Conservation (phyloP, 2,797 vertebrate genomes). For the Cossypha heuglini region DNA sequence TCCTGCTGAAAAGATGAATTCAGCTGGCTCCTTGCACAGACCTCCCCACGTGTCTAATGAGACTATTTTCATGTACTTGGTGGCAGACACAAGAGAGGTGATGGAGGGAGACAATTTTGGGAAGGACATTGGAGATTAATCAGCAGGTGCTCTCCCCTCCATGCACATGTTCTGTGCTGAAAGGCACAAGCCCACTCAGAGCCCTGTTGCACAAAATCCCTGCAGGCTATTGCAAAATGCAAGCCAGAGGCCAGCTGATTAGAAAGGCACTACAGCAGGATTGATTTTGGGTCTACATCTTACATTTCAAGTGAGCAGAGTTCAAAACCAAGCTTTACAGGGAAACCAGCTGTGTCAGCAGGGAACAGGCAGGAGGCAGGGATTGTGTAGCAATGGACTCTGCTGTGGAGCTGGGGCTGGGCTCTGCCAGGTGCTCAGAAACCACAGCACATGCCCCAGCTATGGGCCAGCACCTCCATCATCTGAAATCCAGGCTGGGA, state of each 20-base stretch:
- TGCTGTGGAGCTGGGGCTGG: neutral
- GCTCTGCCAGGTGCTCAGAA: neutral
- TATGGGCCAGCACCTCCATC: neutral
- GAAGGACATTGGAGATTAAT: slow-evolving; percentile 35
- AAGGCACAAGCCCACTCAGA: neutral
- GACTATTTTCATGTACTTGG: neutral
- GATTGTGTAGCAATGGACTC: rapidly evolving
- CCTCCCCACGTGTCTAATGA: neutral
- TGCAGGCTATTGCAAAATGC: neutral
- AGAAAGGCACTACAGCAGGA: neutral
- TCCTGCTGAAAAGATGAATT: slow-evolving; percentile 19
- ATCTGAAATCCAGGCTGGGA: neutral
- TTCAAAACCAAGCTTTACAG: neutral
- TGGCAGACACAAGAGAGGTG: slow-evolving; percentile 6
- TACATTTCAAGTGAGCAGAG: neutral
- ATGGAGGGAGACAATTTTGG: neutral
- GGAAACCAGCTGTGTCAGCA: neutral
- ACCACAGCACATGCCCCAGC: rapidly evolving
- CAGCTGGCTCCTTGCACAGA: neutral
- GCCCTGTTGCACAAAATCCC: neutral
- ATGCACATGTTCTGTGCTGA: neutral
- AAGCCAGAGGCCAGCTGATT: neutral
- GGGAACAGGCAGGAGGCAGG: neutral
- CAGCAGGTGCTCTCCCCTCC: neutral
- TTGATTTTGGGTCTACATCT: neutral